Conservation (phyloP, 2,888 invertebrate genomes). For the Ariolimax columbianus region DNA sequence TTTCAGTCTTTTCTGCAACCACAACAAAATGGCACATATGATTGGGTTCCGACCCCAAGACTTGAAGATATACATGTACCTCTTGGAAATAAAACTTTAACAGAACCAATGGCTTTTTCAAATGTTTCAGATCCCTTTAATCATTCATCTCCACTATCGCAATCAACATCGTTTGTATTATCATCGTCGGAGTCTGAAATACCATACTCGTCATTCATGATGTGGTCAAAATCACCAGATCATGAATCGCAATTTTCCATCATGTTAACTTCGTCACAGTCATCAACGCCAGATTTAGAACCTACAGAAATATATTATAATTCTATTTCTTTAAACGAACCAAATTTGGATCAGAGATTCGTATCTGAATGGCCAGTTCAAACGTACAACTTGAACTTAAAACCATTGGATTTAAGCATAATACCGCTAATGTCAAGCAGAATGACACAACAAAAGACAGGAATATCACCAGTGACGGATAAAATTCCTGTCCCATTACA, state of each 20-base stretch:
- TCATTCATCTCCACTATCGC: not conserved
- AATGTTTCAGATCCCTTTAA: constrained; percentile 7
- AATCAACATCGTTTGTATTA: constrained; percentile 16
- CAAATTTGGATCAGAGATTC: not conserved
- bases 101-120: constrained; percentile 9
- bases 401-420: not conserved
- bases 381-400: not conserved
- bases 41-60: not conserved
- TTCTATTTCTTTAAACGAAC: not conserved
- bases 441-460: not conserved
- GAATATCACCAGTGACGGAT: not conserved
- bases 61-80: not conserved
- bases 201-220: not conserved
- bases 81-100: not conserved
- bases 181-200: not conserved
- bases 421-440: not conserved
- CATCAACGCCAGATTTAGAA: not conserved
- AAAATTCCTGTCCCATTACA: not conserved
- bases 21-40: not conserved
- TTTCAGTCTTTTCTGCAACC: not conserved
- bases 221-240: not conserved
- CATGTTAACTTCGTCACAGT: not conserved
- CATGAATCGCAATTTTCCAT: not conserved
- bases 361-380: not conserved
- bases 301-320: not conserved